Evolutionary conservation across 2,888 invertebrate genomes (phyloP), one percentile per base, ranked within the genome.

Genomic region (Melipona beecheii): DNA sequence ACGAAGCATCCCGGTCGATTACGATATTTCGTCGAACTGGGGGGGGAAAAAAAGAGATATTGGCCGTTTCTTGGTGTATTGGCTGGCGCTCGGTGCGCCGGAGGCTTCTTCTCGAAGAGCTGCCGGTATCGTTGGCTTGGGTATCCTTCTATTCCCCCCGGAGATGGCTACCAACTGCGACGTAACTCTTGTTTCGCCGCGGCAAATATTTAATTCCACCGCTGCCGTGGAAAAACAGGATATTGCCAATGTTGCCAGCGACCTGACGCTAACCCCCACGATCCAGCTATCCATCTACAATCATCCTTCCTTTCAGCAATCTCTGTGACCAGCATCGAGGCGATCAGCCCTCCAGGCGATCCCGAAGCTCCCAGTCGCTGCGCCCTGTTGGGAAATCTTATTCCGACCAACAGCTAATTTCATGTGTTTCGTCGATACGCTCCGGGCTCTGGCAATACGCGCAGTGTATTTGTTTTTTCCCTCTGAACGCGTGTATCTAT

Each of bases 361-460:
- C 70, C 73, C 74, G 83, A 82, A 85, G 84, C 81, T 84, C 79
- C 79, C 85, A 83, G 82, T 87, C 71, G 83, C 93, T 92, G 87
- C 84, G 86, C 71, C 82, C 93, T 92, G 87, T 79, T 92, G 93
- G 93, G 93, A 93, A 93, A 93, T 93, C 93, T 93, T 91, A 91
- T 92, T 91, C 91, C 90, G 87, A 88, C 89, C 84, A 86, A 87
- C 86, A 91, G 89, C 89, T 91, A 93, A 91, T 92, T 92, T 90
- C 87, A 91, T 90, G 91, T 90, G 91, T 88, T 91, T 91, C 91
- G 91, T 92, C 90, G 91, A 91, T 91, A 90, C 89, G 84, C 87
- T 85, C 70, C 75, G 79, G 89, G 90, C 90, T 85, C 88, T 70
- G 64, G 83, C 69, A 81, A 80, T 77, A 79, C 71, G 71, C 65